phyloP scores from a whole-genome alignment of 2,113 vertebrate species.

The Cebus imitator region DNA sequence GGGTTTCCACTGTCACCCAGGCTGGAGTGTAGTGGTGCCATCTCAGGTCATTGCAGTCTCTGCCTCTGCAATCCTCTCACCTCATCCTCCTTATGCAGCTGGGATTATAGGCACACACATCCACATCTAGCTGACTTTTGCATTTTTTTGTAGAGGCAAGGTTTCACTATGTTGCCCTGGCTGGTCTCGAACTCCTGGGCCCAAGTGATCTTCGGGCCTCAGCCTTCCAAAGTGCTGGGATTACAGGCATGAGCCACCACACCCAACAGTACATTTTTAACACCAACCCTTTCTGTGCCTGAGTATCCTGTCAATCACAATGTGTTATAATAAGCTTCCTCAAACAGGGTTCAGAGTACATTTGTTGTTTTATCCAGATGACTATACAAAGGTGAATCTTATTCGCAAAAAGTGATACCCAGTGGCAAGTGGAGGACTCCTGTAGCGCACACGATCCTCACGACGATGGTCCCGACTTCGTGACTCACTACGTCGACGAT shows the following conservation, averaged over 20 bases:
- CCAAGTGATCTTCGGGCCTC: background rate
- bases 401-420: slow-evolving; percentile 58
- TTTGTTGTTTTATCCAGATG: background rate
- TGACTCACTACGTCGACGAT: slow-evolving; percentile 67
- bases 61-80: too few relatives aligned
- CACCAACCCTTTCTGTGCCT: background rate
- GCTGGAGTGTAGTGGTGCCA: too few relatives aligned
- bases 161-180: background rate
- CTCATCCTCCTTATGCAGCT: too few relatives aligned
- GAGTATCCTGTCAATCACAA: background rate
- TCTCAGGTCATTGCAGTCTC: too few relatives aligned
- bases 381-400: background rate
- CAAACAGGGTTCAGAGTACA: background rate
- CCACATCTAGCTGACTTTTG: too few relatives aligned
- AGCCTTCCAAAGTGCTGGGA: background rate
- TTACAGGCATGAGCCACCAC: background rate
- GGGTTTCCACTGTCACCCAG: too few relatives aligned
- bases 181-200: background rate
- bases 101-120: too few relatives aligned
- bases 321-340: background rate
- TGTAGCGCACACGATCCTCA: slow-evolving; percentile 65
- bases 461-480: slow-evolving; percentile 65
- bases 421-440: slow-evolving; percentile 62
- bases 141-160: background rate
- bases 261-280: background rate